Conservation (phyloP, 2,888 invertebrate genomes). For the Nezara viridula region DNA sequence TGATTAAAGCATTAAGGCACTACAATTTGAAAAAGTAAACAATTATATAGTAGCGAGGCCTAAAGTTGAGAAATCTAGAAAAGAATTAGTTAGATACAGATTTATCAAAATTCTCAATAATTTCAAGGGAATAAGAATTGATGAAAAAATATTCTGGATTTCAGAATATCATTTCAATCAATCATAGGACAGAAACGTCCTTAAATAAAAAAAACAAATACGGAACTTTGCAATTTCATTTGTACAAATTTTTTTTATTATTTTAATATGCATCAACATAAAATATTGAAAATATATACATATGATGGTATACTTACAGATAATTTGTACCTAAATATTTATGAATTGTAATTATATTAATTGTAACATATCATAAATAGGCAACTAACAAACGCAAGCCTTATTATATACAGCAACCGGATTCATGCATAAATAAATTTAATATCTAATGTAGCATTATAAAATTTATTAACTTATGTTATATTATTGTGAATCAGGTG, state of each 20-base stretch:
- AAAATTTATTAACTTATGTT: background rate
- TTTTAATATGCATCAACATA: background rate
- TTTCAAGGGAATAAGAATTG: no score
- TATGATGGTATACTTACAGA: background rate
- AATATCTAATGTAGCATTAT: background rate
- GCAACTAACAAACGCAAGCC: conserved; percentile 13
- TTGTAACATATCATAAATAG: background rate
- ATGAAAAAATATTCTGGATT: no score
- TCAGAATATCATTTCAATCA: no score
- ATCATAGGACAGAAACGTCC: no score
- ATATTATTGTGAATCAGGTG: background rate
- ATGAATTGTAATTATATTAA: no score
- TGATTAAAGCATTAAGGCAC: no score
- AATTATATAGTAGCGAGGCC: no score
- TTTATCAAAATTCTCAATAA: no score
- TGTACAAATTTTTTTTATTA: background rate
- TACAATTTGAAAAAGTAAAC: no score
- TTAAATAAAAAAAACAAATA: background rate
- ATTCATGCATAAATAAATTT: background rate
- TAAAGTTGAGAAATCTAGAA: no score
- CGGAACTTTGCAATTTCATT: background rate
- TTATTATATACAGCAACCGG: conserved; percentile 11
- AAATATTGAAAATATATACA: background rate
- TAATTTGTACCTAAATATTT: conserved; percentile 2
- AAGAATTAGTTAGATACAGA: no score